Base-by-base conservation (phyloP, 2,113 vertebrate genomes). In the Lucifuga dentata region DNA sequence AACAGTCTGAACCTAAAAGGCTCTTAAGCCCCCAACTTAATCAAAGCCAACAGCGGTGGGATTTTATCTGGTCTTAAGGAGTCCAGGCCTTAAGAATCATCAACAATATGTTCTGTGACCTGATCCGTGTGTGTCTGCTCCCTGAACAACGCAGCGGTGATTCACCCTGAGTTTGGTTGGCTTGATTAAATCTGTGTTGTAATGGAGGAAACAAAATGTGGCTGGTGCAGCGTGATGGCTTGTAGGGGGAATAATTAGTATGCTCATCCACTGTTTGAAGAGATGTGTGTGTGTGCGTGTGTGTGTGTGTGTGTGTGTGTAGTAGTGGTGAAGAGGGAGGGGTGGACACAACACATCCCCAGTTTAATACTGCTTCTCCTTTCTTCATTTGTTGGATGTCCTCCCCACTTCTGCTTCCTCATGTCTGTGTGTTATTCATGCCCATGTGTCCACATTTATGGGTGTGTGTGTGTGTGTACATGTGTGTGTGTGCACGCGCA, bases 191-290 rank as follows among this genome's bases (percentile, higher is more conserved):
- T 89, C 81, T 69, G 59, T 46, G 60, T 66, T 84, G 79, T 86
- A 88, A 88, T 85, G 86, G 80, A n/a, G n/a, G 86, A 85, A 85
- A 71, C 80, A 84, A 88, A 89, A 89, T 81, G 68, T 53, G 69
- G 75, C 78, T 86, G 80, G 81, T 87, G 77, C 78, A 46, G 71
- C 72, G 50, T 69, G 76, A 83, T 76, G 82, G 76, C 71, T 74
- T 81, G 74, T 83, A 74, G 59, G 51, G 56, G 73, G 33, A 33
- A 17, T 85, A 83, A 85, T 81, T 86, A 77, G 72, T 77, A 79
- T 74, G 77, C 80, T 87, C 76, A 73, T 60, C 67, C 70, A 74
- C 64, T 73, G 76, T 66, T 39, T 70, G 66, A 57, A 78, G 50
- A 59, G 16, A 15, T 29, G 29, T 53, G 67, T 58, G 66, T 52